These are phyloP conservation scores for Tenthredo mesomela DNA, from an alignment of 2,888 invertebrate species.

Conservation along the genomic window DNA sequence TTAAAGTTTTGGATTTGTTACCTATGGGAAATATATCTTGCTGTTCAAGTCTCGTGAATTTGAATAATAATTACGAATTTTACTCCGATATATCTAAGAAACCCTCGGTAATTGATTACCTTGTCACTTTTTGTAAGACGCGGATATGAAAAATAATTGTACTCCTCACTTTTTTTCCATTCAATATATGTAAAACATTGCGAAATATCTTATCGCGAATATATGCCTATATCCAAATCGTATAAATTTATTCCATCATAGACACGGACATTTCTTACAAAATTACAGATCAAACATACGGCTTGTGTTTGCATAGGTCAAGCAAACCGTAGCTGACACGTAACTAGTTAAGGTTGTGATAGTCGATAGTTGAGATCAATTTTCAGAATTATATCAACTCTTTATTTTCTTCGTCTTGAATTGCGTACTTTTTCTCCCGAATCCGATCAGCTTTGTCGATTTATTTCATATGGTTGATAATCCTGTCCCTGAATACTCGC, in stretches of 20 bases:
- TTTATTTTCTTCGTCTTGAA: neutral
- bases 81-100: too few species aligned
- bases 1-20: too few species aligned
- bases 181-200: neutral
- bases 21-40: too few species aligned
- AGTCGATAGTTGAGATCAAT: neutral
- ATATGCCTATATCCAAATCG: neutral
- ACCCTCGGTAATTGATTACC: too few species aligned
- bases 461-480: neutral
- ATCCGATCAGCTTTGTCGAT: neutral
- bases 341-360: neutral
- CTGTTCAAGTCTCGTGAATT: too few species aligned
- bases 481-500: neutral
- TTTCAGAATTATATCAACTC: neutral
- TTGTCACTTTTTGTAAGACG: too few species aligned
- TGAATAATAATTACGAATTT: too few species aligned
- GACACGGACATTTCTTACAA: neutral
- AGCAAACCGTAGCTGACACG: neutral
- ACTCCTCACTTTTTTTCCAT: neutral
- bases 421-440: neutral
- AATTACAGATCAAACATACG: neutral
- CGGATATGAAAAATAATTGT: too few species aligned
- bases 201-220: neutral
- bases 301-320: neutral
- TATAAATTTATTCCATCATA: neutral